Evolutionary conservation across 2,113 vertebrate species (phyloP).

Genomic region (Paramormyrops kingsleyae): DNA sequence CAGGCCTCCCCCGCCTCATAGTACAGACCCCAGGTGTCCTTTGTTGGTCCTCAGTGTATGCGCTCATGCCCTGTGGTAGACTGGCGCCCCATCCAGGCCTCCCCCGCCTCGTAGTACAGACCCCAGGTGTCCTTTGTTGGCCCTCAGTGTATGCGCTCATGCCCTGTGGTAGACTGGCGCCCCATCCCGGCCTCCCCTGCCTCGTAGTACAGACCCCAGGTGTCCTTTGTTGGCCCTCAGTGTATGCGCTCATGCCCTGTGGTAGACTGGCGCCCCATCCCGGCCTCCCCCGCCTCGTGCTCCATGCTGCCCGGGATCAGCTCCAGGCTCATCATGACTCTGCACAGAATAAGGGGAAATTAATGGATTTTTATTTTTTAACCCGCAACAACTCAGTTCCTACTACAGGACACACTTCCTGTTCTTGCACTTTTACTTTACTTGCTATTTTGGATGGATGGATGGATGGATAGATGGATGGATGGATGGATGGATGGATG

Average conservation of each 20-base stretch:
- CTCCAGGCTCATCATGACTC: neutral
- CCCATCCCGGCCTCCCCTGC: neutral
- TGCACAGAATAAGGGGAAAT: neutral
- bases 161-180: neutral
- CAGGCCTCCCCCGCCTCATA: neutral
- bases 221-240: neutral
- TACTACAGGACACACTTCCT: neutral
- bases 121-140: neutral
- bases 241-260: neutral
- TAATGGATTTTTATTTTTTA: constrained; percentile 1
- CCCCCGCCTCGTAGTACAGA: neutral
- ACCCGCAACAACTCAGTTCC: neutral
- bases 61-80: neutral
- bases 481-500: too few species aligned
- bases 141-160: neutral
- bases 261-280: neutral
- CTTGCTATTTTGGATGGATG: neutral
- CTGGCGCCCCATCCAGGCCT: neutral
- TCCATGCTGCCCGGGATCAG: neutral
- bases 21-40: neutral
- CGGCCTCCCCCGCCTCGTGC: neutral
- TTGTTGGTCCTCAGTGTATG: neutral
- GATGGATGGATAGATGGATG: too few species aligned
- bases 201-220: too few species aligned
- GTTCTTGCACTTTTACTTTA: neutral